Evolutionary conservation across 2,888 invertebrate genomes (phyloP), one percentile per base, ranked within the genome.

Genomic region (Mechanitis mazaeus): DNA sequence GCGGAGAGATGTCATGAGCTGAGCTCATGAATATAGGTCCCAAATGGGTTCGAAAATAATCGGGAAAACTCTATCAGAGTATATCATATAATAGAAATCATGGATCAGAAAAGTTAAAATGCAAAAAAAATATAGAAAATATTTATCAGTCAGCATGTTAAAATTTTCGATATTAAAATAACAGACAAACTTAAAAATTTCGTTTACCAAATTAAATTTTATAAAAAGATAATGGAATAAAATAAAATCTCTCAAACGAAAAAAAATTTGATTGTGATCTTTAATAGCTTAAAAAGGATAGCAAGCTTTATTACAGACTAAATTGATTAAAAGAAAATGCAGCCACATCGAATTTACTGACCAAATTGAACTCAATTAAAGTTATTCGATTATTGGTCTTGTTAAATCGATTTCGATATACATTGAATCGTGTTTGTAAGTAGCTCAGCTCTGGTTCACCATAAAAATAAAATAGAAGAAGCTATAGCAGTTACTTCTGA

Each of bases 301-400:
- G 61, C 38, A 20, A 45, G 57, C 35, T 45, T 9, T 11, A 42
- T 50, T 12, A 33, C 50, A 9, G n/a, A 57, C 20, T 28, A 50
- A 53, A 55, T 42, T 53, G 45, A 58, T 58, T 58, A 11, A 55
- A 58, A 47, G 20, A 12, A 54, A 60, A 60, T 57, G 61, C 61
- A 64, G 60, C 56, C 55, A 58, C n/a, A 42, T 7, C 42, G 33
- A 47, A 61, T 59, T 61, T 60, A 46, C 33, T 50, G 45, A 46
- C 56, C 58, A 60, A 60, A 66, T 64, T 60, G 47, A 60, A 66
- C 45, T 58, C 57, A 60, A 64, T 64, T 61, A 54, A 64, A 56
- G 45, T 62, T 60, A 59, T 61, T 62, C 46, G 58, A 61, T 61
- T 56, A 59, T 42, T 59, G 45, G 45, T 56, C 59, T 59, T 35